Evolutionary conservation across 2,113 vertebrate species (phyloP), one percentile per base, ranked within the genome.

Genomic region (Oceanodroma tethys): DNA sequence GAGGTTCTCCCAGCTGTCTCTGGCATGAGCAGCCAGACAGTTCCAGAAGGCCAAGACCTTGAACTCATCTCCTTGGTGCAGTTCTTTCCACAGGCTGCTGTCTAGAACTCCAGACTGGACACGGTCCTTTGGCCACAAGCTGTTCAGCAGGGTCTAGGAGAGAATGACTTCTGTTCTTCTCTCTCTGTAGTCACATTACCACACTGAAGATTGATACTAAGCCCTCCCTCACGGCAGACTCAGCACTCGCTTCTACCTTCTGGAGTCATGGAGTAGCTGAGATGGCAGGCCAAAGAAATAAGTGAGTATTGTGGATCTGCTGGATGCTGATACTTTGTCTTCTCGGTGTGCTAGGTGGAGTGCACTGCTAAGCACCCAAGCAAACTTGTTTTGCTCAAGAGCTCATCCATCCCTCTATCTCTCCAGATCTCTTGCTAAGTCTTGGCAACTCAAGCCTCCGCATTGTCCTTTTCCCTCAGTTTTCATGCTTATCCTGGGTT

Each of bases 211-310:
- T 99, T 97, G 99, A 99, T 97, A 98, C 99, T 97, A 99, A 99
- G 96, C 98, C 98, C n/a, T 96, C 98, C 43, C 94, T 98, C 68
- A 93, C 96, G 1, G 98, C 98, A 74, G 99, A 99, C 81, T 96
- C 98, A 2, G 93, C 98, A 45, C 98, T 97, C 53, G 45, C 95
- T 71, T 98, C 99, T 23, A 93, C 97, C 29, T 98, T 99, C 42
- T 99, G 99, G 99, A 99, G 96, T 95, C 99, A 99, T 0, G 99
- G 99, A 45, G 99, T 98, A 75, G 98, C 99, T 90, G 99, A 99
- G 97, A 99, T 99, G 99, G 98, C 99, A 27, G 99, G 99, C 34
- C 99, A 99, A 96, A 99, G 99, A 86, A 99, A 99, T 96, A 99
- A 99, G 99, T 99, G 97, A 98, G 99, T 98, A 93, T 84, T 81